Evolutionary conservation across 2,888 invertebrate genomes (phyloP).

Genomic region (Pachycephus smyrnensis): DNA sequence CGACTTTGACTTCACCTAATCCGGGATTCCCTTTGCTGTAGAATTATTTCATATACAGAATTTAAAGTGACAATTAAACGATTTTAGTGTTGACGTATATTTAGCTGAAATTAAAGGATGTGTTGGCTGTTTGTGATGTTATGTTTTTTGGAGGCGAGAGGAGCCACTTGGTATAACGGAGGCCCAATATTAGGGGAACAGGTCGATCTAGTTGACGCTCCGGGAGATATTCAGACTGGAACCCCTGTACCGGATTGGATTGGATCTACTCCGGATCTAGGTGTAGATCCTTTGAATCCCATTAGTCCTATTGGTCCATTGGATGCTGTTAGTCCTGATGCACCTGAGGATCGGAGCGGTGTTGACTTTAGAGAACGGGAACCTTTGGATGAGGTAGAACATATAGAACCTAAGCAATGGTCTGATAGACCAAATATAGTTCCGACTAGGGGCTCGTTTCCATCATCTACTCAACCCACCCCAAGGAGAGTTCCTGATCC

Average conservation of each 20-base stretch:
- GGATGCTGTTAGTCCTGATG: neutral
- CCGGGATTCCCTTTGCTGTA: neutral
- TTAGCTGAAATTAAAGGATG: neutral
- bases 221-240: neutral
- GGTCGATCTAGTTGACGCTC: constrained; percentile 32
- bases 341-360: constrained; percentile 15
- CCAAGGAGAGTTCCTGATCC: constrained; percentile 38
- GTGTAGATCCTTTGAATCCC: constrained; percentile 4
- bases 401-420: constrained; percentile 51
- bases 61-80: neutral
- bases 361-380: constrained; percentile 36
- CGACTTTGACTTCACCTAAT: neutral
- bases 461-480: constrained; percentile 36
- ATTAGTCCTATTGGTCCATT: neutral
- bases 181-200: constrained; percentile 35
- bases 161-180: constrained; percentile 12
- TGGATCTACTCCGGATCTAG: constrained; percentile 24
- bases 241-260: constrained; percentile 20
- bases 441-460: constrained; percentile 32
- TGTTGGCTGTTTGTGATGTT: constrained; percentile 16
- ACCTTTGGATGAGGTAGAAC: constrained; percentile 53
- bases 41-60: neutral
- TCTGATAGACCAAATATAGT: constrained; percentile 36
- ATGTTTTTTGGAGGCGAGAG: constrained; percentile 12
- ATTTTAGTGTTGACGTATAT: neutral